Conservation (phyloP, 2,797 vertebrate genomes). For the Spondyliosoma cantharus region DNA sequence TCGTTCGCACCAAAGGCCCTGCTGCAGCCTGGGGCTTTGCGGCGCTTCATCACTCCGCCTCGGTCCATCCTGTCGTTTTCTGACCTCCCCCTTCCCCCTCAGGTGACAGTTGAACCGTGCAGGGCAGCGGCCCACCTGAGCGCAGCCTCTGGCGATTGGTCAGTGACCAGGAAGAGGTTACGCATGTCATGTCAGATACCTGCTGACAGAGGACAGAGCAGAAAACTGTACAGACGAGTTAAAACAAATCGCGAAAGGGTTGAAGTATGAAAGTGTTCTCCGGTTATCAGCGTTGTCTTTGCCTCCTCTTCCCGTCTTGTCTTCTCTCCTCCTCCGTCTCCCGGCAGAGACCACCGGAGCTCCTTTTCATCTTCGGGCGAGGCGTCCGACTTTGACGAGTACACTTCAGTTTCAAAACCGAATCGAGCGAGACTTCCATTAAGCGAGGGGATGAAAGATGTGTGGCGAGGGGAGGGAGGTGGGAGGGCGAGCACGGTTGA, state of each 20-base stretch:
- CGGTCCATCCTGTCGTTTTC: neutral
- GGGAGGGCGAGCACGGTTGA: constrained; percentile 38
- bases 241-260: neutral
- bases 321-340: neutral
- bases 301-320: constrained; percentile 4
- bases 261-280: neutral
- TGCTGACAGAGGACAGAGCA: constrained; percentile 12
- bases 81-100: constrained; percentile 27
- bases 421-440: constrained; percentile 52
- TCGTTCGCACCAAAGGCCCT: constrained; percentile 38
- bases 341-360: constrained; percentile 51
- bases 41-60: neutral
- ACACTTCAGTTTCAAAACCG: constrained; percentile 45
- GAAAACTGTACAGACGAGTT: neutral
- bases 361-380: constrained; percentile 44
- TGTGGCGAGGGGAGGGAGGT: constrained; percentile 5
- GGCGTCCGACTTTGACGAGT: constrained; percentile 53
- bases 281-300: neutral
- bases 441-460: constrained; percentile 57
- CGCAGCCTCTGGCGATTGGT: constrained; percentile 49
- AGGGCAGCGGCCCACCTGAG: constrained; percentile 43
- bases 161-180: constrained; percentile 10
- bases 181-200: constrained; percentile 11
- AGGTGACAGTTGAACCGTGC: constrained; percentile 45
- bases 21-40: constrained; percentile 17